Percentiles rank a stretch among this genome's conserved stretches.
Conservation (phyloP, 2,888 invertebrate species). For the Andrena camellia region DNA sequence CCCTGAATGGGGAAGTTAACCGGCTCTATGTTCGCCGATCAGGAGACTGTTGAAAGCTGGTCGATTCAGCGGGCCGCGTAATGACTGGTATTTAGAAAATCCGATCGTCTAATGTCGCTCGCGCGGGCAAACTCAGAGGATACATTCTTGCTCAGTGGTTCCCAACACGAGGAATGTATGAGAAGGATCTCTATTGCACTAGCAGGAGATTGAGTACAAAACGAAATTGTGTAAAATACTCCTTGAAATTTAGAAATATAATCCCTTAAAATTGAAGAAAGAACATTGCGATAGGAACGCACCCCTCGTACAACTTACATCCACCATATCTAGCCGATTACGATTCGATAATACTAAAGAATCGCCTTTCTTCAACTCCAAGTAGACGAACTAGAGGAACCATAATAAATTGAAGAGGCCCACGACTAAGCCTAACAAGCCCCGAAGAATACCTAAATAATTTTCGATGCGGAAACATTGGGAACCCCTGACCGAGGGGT, state of each 20-base stretch:
- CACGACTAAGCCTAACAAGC: not conserved
- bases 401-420: not conserved
- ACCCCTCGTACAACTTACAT: too few relatives aligned
- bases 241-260: too few relatives aligned
- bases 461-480: constrained; percentile 15
- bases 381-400: too few relatives aligned
- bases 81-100: constrained; percentile 52
- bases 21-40: constrained; percentile 10
- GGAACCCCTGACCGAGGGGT: constrained; percentile 48
- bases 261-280: too few relatives aligned
- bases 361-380: too few relatives aligned
- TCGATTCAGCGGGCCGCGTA: constrained; percentile 16
- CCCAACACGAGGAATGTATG: constrained; percentile 7
- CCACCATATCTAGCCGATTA: too few relatives aligned
- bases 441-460: not conserved
- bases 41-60: constrained; percentile 5
- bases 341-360: too few relatives aligned
- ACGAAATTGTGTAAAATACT: not conserved
- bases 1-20: not conserved
- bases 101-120: constrained; percentile 19
- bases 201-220: not conserved
- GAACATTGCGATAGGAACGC: too few relatives aligned
- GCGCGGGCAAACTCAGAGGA: constrained; percentile 25
- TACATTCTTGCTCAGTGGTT: constrained; percentile 46
- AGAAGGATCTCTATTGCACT: not conserved